These are phyloP conservation scores for Lingula anatina DNA, from an alignment of 2,888 invertebrate species.

Conservation along the genomic window DNA sequence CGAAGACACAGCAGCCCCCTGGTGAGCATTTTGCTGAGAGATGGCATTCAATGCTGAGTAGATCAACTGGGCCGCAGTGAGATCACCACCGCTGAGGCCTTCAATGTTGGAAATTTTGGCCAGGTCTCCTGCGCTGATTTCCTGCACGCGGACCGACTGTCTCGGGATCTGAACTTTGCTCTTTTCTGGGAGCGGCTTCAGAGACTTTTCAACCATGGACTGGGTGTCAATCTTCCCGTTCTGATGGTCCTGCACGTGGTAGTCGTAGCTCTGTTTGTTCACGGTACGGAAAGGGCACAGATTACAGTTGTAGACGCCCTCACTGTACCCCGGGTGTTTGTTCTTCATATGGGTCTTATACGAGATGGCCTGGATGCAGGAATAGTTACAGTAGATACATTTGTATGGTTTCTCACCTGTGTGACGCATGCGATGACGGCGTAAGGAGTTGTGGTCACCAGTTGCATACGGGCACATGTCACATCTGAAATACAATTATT, in stretches of 20 bases:
- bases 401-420: constrained; percentile 70
- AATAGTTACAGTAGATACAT: constrained; percentile 74
- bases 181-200: neutral
- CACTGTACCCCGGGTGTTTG: constrained; percentile 65
- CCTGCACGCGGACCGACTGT: neutral
- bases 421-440: constrained; percentile 74
- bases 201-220: neutral
- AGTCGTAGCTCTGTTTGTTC: constrained; percentile 61
- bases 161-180: neutral
- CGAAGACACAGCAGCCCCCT: no score
- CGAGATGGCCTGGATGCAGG: constrained; percentile 69
- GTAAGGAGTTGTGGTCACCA: constrained; percentile 74
- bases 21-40: neutral
- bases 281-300: constrained; percentile 56
- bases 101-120: neutral
- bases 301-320: constrained; percentile 28
- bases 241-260: constrained; percentile 59
- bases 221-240: constrained; percentile 49
- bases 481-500: constrained; percentile 57
- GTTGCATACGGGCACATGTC: constrained; percentile 68
- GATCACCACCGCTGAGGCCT: neutral
- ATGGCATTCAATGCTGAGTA: neutral
- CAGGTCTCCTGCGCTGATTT: no score
- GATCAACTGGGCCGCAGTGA: neutral
- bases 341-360: constrained; percentile 73